Percentiles rank a stretch among this genome's conserved stretches.
These are phyloP conservation scores for Bradypodion ventrale DNA, from an alignment of 2,797 vertebrate genomes.

Conservation along the genomic window DNA sequence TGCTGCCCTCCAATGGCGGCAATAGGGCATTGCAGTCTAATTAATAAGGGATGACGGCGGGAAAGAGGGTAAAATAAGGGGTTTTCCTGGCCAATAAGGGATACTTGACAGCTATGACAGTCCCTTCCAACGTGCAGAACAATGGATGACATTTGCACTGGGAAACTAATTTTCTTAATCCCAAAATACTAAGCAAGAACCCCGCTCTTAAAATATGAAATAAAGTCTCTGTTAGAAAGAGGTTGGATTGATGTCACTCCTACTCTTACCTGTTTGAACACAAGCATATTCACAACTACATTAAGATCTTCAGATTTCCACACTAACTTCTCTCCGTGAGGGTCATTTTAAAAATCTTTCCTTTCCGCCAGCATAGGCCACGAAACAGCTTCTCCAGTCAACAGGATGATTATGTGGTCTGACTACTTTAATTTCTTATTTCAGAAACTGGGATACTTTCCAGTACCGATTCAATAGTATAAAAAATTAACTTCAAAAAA, in stretches of 20 bases:
- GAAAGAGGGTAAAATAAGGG: no score
- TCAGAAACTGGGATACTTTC: background rate
- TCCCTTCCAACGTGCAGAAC: background rate
- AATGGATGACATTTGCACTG: background rate
- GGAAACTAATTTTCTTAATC: background rate
- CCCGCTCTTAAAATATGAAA: background rate
- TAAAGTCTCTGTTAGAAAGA: background rate
- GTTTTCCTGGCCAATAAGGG: no score
- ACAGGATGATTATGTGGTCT: background rate
- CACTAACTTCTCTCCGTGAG: background rate
- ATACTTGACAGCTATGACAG: no score
- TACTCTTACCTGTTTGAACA: background rate
- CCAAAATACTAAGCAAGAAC: background rate
- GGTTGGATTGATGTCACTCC: background rate
- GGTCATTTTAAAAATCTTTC: no score
- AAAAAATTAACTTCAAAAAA: no score
- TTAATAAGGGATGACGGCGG: no score
- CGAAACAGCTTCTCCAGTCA: background rate
- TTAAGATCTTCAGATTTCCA: background rate
- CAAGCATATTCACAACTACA: background rate
- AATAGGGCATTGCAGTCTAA: no score
- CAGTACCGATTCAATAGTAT: no score
- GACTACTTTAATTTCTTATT: background rate
- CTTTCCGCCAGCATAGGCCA: background rate
- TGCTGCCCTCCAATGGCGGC: no score